These are phyloP conservation scores for Pluvianellus socialis DNA, from an alignment of 2,113 vertebrate genomes.

Conservation along the genomic window DNA sequence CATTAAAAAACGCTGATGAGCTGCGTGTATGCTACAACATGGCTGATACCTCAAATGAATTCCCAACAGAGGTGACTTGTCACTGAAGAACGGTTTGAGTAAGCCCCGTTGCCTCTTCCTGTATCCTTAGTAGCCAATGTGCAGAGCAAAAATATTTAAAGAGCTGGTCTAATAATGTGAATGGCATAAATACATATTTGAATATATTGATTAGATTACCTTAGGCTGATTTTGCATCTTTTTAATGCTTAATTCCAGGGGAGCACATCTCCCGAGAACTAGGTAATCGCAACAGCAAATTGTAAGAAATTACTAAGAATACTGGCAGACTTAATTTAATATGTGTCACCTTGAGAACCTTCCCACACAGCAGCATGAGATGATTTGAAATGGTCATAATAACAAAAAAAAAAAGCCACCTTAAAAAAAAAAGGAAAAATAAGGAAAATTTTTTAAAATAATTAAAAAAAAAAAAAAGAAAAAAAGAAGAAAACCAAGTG, in stretches of 20 bases:
- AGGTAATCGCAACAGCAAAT: background rate
- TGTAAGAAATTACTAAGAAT: background rate
- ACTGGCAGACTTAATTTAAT: background rate
- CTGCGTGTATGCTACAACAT: background rate
- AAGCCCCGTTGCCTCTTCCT: background rate
- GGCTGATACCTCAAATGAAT: background rate
- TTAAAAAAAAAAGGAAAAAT: background rate
- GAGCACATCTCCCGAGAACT: background rate
- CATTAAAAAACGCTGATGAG: slow-evolving; percentile 6
- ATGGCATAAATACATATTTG: background rate
- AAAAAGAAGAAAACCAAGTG: background rate
- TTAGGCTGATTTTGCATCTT: background rate
- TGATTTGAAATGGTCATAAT: background rate
- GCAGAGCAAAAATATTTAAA: background rate
- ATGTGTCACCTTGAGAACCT: background rate
- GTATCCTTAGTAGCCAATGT: background rate
- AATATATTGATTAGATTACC: background rate
- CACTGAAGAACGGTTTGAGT: background rate
- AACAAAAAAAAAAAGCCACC: background rate
- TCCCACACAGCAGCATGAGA: background rate
- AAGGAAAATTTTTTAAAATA: background rate
- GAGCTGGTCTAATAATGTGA: background rate
- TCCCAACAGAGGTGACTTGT: background rate
- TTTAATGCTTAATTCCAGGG: background rate
- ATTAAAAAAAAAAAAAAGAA: background rate